Percentiles rank a stretch among this genome's conserved stretches.
These are phyloP conservation scores for Mesorhabditis spiculigera DNA, from an alignment of 2,888 invertebrate species.

Conservation along the genomic window DNA sequence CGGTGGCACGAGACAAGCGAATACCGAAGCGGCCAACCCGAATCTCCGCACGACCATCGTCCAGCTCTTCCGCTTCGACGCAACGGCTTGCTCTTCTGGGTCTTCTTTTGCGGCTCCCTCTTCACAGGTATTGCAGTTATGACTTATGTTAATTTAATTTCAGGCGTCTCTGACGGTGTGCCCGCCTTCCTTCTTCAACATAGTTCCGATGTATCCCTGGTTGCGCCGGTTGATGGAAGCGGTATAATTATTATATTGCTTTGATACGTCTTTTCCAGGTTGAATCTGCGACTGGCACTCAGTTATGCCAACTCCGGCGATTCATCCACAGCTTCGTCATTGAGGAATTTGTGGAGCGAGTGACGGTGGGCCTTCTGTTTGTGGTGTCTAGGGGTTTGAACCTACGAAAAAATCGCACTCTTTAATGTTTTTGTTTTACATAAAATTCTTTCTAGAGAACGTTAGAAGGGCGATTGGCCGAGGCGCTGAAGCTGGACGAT, in stretches of 20 bases:
- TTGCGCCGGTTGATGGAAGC: constrained; percentile 79
- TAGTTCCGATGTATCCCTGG: constrained; percentile 74
- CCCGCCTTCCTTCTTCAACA: constrained; percentile 64
- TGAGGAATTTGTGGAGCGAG: constrained; percentile 72
- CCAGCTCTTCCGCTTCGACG: constrained; percentile 46
- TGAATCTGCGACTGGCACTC: background rate
- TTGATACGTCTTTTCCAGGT: background rate
- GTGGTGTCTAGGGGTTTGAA: background rate
- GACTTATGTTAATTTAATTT: constrained; percentile 13
- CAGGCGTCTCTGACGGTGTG: constrained; percentile 65
- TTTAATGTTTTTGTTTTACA: background rate
- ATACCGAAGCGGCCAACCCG: constrained; percentile 18
- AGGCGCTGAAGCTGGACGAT: constrained; percentile 34
- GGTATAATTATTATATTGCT: constrained; percentile 68
- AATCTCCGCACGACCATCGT: constrained; percentile 1
- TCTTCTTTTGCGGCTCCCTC: constrained; percentile 21
- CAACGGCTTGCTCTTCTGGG: constrained; percentile 36
- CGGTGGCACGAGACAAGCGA: constrained; percentile 19
- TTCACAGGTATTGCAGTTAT: constrained; percentile 17
- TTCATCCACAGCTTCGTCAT: constrained; percentile 83
- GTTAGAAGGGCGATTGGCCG: constrained; percentile 34
- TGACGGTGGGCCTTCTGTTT: constrained; percentile 20
- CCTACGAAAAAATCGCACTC: background rate
- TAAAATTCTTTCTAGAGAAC: constrained; percentile 18
- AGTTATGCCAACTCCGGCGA: constrained; percentile 64